These are phyloP conservation scores for Drosophila erecta DNA, from an alignment of 1,140 invertebrate genomes.

Conservation along the genomic window DNA sequence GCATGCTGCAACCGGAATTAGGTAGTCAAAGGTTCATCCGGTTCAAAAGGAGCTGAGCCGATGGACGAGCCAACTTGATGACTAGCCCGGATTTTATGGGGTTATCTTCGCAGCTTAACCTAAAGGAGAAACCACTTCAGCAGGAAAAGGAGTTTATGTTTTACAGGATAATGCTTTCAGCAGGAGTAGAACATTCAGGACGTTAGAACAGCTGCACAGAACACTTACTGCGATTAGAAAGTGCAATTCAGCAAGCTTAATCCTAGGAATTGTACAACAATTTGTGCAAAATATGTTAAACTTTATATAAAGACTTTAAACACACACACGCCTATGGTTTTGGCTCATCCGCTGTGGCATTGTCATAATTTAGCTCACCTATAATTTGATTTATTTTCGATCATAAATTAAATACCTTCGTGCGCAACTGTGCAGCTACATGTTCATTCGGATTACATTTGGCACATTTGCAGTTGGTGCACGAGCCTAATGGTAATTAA, in stretches of 20 bases:
- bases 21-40: conserved; percentile 41
- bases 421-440: conserved; percentile 4
- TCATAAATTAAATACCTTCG: conserved; percentile 46
- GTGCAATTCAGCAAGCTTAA: background rate
- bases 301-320: too few relatives aligned
- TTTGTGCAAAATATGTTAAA: too few relatives aligned
- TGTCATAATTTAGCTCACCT: conserved; percentile 19
- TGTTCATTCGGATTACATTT: conserved; percentile 34
- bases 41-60: conserved; percentile 4
- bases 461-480: conserved; percentile 34
- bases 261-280: background rate
- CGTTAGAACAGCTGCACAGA: background rate
- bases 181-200: background rate
- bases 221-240: background rate
- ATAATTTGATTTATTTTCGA: conserved; percentile 43
- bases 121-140: background rate
- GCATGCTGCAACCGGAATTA: conserved; percentile 30
- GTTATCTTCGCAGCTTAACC: background rate
- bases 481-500: conserved; percentile 54
- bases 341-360: conserved; percentile 13
- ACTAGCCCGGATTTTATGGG: conserved; percentile 21
- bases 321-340: conserved; percentile 12
- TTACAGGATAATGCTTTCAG: background rate
- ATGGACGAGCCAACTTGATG: conserved; percentile 24
- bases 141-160: background rate